Percentiles rank a stretch among this genome's conserved stretches.
phyloP scores from a whole-genome alignment of 2,113 vertebrate species.

The Tyrannus savana region DNA sequence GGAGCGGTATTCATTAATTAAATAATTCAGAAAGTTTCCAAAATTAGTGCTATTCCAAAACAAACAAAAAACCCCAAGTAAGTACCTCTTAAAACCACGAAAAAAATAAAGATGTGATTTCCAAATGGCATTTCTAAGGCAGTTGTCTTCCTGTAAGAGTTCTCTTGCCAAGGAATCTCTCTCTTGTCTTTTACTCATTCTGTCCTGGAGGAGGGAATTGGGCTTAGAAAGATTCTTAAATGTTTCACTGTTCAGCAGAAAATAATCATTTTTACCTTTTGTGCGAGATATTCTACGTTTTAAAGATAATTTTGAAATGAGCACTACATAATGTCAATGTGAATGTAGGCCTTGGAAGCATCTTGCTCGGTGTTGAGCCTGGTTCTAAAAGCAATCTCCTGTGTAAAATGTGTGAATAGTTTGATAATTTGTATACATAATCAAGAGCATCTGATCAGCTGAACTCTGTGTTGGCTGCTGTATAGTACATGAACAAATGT shows the following conservation, averaged over 20 bases:
- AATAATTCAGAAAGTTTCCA: constrained; percentile 48
- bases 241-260: constrained; percentile 68
- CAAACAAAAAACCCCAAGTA: constrained; percentile 12
- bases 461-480: constrained; percentile 99
- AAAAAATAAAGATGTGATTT: constrained; percentile 56
- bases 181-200: constrained; percentile 67
- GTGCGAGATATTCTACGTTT: constrained; percentile 74
- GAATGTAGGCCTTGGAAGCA: constrained; percentile 86
- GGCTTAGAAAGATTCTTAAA: constrained; percentile 71
- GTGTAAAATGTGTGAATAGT: constrained; percentile 94
- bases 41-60: constrained; percentile 70
- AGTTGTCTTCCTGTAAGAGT: constrained; percentile 82
- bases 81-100: constrained; percentile 73
- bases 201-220: constrained; percentile 61
- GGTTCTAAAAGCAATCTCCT: constrained; percentile 88
- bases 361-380: constrained; percentile 80
- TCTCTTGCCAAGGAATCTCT: constrained; percentile 82
- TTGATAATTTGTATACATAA: constrained; percentile 89
- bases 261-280: constrained; percentile 74
- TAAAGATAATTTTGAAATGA: constrained; percentile 74
- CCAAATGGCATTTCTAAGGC: constrained; percentile 70
- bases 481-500: constrained; percentile 99
- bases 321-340: constrained; percentile 93
- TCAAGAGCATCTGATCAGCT: constrained; percentile 95
- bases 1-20: neutral